phyloP scores from a whole-genome alignment of 2,888 invertebrate species.

The Caenorhabditis sinica region DNA sequence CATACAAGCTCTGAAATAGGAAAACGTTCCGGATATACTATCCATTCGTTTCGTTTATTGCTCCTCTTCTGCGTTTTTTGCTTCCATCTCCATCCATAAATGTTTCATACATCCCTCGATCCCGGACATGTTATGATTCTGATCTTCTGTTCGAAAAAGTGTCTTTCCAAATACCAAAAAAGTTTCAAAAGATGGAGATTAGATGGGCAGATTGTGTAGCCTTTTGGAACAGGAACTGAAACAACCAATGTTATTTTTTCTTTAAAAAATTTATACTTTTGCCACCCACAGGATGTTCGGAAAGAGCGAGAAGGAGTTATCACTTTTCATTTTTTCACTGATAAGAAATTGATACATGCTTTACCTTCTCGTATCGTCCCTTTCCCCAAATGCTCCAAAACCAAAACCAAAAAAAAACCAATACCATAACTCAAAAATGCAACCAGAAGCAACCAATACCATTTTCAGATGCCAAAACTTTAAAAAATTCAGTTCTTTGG shows the following conservation, averaged over 20 bases:
- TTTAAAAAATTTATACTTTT: too few relatives aligned
- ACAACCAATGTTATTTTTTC: neutral
- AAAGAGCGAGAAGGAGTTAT: too few relatives aligned
- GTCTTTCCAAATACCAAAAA: neutral
- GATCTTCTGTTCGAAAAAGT: slow-evolving; percentile 7
- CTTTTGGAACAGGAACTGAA: neutral
- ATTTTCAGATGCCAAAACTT: neutral
- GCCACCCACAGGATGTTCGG: too few relatives aligned
- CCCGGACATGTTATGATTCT: slow-evolving; percentile 9
- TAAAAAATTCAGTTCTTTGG: neutral
- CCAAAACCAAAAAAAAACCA: too few relatives aligned
- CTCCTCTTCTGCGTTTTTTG: neutral
- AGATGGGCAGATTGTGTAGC: too few relatives aligned
- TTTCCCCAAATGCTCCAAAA: neutral
- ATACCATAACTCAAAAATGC: neutral
- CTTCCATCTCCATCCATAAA: neutral
- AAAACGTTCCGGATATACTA: too few relatives aligned
- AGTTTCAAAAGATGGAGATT: slow-evolving; percentile 6
- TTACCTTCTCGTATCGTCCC: neutral
- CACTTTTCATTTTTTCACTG: neutral
- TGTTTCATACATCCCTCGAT: neutral
- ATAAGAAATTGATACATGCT: neutral
- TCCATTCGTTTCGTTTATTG: too few relatives aligned
- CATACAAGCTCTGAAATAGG: too few relatives aligned
- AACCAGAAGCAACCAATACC: neutral